Conservation (phyloP, 2,113 vertebrate species). For the Embiotoca jacksoni region DNA sequence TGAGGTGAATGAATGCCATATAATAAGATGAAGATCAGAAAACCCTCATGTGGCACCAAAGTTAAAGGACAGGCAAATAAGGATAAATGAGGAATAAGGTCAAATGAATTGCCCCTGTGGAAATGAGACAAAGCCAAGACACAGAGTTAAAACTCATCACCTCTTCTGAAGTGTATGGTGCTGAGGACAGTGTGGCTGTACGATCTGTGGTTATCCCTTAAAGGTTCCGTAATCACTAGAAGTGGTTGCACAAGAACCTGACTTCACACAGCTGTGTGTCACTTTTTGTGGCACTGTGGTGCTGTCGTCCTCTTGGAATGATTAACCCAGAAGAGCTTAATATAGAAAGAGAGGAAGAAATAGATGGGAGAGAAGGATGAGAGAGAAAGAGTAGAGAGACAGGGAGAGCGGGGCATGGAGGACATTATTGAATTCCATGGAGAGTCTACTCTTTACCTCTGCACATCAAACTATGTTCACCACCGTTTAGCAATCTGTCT, state of each 20-base stretch:
- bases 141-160: conserved; percentile 34
- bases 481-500: conserved; percentile 81
- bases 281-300: conserved; percentile 39
- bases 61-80: conserved; percentile 60
- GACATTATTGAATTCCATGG: conserved; percentile 72
- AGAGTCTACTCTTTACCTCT: conserved; percentile 78
- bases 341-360: conserved; percentile 77
- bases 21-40: conserved; percentile 65
- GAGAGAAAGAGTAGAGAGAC: conserved; percentile 37
- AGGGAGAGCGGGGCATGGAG: conserved; percentile 55
- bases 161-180: conserved; percentile 18
- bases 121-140: conserved; percentile 38
- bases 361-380: conserved; percentile 57
- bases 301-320: conserved; percentile 83
- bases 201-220: conserved; percentile 61
- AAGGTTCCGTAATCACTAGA: conserved; percentile 65
- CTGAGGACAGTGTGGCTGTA: conserved; percentile 18
- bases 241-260: conserved; percentile 56
- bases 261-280: conserved; percentile 61
- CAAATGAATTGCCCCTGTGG: conserved; percentile 54
- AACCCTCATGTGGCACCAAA: conserved; percentile 41
- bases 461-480: conserved; percentile 70
- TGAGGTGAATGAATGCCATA: conserved; percentile 55
- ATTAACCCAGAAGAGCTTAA: conserved; percentile 85
- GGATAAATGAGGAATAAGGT: conserved; percentile 64